Conservation (phyloP, 2,113 vertebrate genomes). For the Choloepus hoffmanni region DNA sequence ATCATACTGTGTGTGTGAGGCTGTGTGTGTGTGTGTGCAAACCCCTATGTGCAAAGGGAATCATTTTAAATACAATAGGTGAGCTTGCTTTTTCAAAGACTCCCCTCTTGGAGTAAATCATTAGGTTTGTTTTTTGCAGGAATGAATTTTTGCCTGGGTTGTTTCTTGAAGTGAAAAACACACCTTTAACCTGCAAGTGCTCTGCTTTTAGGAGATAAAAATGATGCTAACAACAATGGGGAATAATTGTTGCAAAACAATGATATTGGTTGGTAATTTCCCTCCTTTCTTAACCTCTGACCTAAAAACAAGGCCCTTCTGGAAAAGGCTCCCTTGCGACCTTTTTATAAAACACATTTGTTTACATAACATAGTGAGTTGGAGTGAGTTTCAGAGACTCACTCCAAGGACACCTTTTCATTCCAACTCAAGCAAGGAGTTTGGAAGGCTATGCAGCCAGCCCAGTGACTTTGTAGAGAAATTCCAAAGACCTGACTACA, state of each 20-base stretch:
- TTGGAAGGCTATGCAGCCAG: not conserved
- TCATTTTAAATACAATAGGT: not conserved
- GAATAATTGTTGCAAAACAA: slow-evolving; percentile 58
- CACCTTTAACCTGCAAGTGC: not conserved
- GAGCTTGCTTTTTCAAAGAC: not conserved
- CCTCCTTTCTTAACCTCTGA: slow-evolving; percentile 40
- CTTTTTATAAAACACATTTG: slow-evolving; percentile 36
- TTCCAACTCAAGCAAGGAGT: not conserved
- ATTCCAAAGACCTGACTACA: not conserved
- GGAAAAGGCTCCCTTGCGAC: not conserved
- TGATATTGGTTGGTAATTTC: not conserved
- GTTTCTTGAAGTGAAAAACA: not conserved
- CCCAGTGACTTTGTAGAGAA: not conserved
- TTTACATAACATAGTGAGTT: slow-evolving; percentile 63
- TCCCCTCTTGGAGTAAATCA: not conserved
- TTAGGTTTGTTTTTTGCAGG: not conserved
- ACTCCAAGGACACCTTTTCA: slow-evolving; percentile 34
- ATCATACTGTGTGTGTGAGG: not conserved
- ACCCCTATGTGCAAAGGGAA: not conserved
- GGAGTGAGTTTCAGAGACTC: slow-evolving; percentile 42
- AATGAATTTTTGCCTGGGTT: slow-evolving; percentile 20
- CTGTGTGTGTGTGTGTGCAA: no score
- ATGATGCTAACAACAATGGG: not conserved
- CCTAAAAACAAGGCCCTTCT: not conserved
- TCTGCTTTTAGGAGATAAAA: slow-evolving; percentile 32